Base-by-base conservation (phyloP, 2,888 invertebrate species). In the Ernsta delagoae region DNA sequence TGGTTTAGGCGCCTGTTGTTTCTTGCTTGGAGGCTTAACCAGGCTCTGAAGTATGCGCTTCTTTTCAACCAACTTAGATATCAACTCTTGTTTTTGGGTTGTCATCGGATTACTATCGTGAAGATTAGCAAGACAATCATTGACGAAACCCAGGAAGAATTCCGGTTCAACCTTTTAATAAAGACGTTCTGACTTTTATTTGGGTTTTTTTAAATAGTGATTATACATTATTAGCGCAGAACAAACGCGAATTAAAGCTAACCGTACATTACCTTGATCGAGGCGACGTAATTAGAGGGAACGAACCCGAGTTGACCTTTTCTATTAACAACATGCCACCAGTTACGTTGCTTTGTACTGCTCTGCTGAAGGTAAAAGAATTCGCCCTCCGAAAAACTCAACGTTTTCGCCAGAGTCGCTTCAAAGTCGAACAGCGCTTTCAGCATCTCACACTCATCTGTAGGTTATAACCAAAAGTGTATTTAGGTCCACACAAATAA, bases 271-370 rank as follows among this genome's bases (percentile, higher is more conserved):
- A 97, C 97, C 94, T 96, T 96, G 78, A 97, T 95, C 79, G 95
- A 94, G 78, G 96, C 95, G 69, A 97, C 97, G 90, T 97, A 97
- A 94, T 97, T 97, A 63, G 97, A 97, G 71, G 97, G 97, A 75
- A 97, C 97, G 82, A 97, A 97, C 64, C 97, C 97, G 75, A 97
- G 95, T 86, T 97, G 96, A 77, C 97, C 97, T 83, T 95, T 95
- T 84, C 94, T 95, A 90, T 97, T 97, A 76, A 97, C 96, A 61
- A 97, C 97, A 93, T 97, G 97, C 97, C 97, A 97, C 97, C 97
- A 97, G 84, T 97, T 97, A 73, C 96, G 94, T 83, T 97, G 96
- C 79, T 97, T 97, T 4, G 96, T 96, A 73, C 96, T 96, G 31
- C 95, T 96, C 83, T 97, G 97, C 80, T 97, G 96, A 24, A 97